These are phyloP conservation scores for Eupristina koningsbergeri DNA, from an alignment of 1,140 invertebrate genomes.

Conservation along the genomic window DNA sequence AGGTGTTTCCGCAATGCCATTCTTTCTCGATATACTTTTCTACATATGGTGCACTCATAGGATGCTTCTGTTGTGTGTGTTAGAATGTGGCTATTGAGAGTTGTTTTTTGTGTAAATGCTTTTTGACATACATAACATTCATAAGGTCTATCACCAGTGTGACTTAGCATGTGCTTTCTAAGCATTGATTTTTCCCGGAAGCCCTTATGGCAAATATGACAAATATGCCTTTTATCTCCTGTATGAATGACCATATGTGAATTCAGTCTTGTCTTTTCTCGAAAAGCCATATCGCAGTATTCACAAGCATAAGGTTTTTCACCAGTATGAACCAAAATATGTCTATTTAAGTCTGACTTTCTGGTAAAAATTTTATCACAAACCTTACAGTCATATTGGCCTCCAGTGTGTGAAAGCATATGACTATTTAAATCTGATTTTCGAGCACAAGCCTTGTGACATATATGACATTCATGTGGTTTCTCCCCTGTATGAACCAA, in stretches of 20 bases:
- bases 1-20: constrained; percentile 67
- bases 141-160: constrained; percentile 74
- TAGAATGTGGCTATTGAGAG: constrained; percentile 79
- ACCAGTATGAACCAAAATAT: constrained; percentile 81
- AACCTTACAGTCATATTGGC: constrained; percentile 80
- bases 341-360: constrained; percentile 79
- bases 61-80: constrained; percentile 82
- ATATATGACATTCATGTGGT: constrained; percentile 79
- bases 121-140: constrained; percentile 75
- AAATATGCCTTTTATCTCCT: constrained; percentile 72
- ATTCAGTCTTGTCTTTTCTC: constrained; percentile 67
- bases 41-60: constrained; percentile 78
- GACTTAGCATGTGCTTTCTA: constrained; percentile 73
- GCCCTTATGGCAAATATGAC: constrained; percentile 74
- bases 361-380: constrained; percentile 84
- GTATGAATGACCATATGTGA: constrained; percentile 71
- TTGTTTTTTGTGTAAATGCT: constrained; percentile 73
- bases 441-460: constrained; percentile 68
- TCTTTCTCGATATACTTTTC: constrained; percentile 63
- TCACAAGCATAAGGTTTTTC: constrained; percentile 81
- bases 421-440: constrained; percentile 70
- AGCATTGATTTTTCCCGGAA: constrained; percentile 75
- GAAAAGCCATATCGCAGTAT: constrained; percentile 79
- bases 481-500: constrained; percentile 80
- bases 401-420: constrained; percentile 71